Evolutionary conservation across 1,140 invertebrate species (phyloP).

Genomic region (Drosophila nannoptera): DNA sequence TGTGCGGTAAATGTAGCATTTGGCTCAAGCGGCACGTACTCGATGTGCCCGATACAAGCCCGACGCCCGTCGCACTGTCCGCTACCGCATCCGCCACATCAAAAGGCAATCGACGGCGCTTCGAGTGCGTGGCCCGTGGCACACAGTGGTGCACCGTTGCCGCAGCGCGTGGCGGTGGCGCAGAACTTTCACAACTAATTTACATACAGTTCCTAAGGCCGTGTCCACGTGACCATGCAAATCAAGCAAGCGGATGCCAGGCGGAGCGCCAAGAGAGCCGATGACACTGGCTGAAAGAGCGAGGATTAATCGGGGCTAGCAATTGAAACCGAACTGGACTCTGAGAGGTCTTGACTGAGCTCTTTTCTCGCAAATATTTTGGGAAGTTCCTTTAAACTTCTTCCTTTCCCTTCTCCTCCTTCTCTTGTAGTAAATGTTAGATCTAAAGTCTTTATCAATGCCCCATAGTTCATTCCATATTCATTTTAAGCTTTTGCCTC

Average conservation of each 20-base stretch:
- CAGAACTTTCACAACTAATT: constrained; percentile 65
- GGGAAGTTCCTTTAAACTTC: no score
- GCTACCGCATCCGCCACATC: constrained; percentile 52
- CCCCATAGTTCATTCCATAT: no score
- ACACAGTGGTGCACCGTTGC: constrained; percentile 14
- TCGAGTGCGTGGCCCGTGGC: constrained; percentile 21
- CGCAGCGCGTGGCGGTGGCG: not conserved
- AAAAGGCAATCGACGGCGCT: constrained; percentile 64
- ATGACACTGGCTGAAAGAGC: constrained; percentile 13
- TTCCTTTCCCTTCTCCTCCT: no score
- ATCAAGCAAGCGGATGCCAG: constrained; percentile 47
- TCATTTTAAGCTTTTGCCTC: no score
- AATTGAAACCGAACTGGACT: not conserved
- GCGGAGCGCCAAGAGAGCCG: not conserved
- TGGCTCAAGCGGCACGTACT: constrained; percentile 63
- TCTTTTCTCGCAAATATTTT: no score
- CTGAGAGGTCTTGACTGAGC: no score
- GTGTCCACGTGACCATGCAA: constrained; percentile 63
- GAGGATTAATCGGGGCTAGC: not conserved
- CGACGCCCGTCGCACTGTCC: constrained; percentile 8
- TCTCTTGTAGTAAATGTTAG: no score
- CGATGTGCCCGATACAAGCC: constrained; percentile 9
- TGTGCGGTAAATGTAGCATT: constrained; percentile 68
- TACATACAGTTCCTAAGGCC: constrained; percentile 51
- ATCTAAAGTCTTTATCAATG: no score